Base-by-base conservation (phyloP, 2,113 vertebrate genomes). In the Actinemys pallida region DNA sequence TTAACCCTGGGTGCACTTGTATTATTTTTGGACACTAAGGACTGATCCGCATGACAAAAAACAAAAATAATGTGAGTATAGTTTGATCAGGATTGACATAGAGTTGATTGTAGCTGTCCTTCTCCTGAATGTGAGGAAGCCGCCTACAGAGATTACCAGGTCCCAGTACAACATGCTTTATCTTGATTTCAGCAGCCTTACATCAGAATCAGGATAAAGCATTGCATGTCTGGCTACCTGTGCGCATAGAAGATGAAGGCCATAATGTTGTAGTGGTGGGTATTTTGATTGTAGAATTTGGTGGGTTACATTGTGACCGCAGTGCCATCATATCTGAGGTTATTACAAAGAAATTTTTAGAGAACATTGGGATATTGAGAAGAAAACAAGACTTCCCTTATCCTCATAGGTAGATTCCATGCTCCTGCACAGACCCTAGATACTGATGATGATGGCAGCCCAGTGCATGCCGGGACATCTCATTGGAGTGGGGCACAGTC, bases 381-480 rank as follows among this genome's bases (percentile, higher is more conserved):
- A 86, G 82, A 85, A 81, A 20, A 72, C 45, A 20, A 81, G 86
- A 81, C 45, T 52, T 65, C 2, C 59, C 31, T 19, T 72, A 1
- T 57, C 20, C 82, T 56, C 81, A 62, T 87, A 98, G 97, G 96
- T 1, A 93, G 94, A 84, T 97, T 96, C 91, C 95, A 97, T 84
- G 94, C 93, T 39, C 76, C 96, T 1, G 95, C 52, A 16, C 95
- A 97, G 79, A 96, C 87, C 87, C 49, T 92, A 20, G 97, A 98
- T 94, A 97, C 95, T 0, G 97, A 98, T 17, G 97, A 97, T 81
- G 97, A 97, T 1, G 97, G 97, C 49, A 97, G 97, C 24, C 97
- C 96, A 0, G 96, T 97, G 86, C 96, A 97, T 0, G 96, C 97
- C 1, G 97, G 97, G 29, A 96, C 95, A 56, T 98, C 97, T n/a